Base-by-base conservation (phyloP, 30 jellyfish, hydroid and myxozoan genomes). In the Hydractinia echinata region DNA sequence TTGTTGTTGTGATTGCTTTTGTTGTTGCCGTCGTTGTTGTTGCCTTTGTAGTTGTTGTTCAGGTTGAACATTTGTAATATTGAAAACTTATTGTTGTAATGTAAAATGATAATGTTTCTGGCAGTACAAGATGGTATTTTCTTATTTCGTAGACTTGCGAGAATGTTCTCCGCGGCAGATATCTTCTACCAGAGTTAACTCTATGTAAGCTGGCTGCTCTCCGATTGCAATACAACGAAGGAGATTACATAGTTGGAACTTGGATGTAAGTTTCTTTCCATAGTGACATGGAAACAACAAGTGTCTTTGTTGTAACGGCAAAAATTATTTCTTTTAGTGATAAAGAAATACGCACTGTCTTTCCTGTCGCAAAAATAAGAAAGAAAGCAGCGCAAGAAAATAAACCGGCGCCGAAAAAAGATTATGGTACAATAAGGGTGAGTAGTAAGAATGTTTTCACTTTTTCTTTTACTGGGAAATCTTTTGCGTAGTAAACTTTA, bases 131-230 rank as follows among this genome's bases (percentile, higher is more conserved):
- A 76, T 18, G 4, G 76, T 16, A 6, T 10, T 54, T 61, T 19
- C 50, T 77, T 73, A n/a, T 79, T 13, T 71, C 83, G 18, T 78
- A 93, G 99, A 93, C 99, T 7, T 81, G 93, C 69, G 99, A 93
- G 77, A 84, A 93, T 79, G 86, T 93, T 79, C 88, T 93, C 8
- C 99, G 99, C 67, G 96, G 98, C 39, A 88, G 95, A 70, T 93
- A 87, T 79, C 94, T 92, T 52, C 76, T 93, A 16, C 99, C 99
- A 62, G 99, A 93, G 76, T 80, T 95, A 8, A 93, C 96, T 4
- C 86, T 92, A 8, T 92, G 96, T 72, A 92, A 92, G 76, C 78
- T 92, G 83, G 98, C 96, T 54, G 99, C 96, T 1, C 77, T 93
- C 30, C 96, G 99, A 15, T 77, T 93, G 81, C 99, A 93, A 85